Evolutionary conservation across 2,113 vertebrate species (phyloP).

Genomic region (Grallaria varia): DNA sequence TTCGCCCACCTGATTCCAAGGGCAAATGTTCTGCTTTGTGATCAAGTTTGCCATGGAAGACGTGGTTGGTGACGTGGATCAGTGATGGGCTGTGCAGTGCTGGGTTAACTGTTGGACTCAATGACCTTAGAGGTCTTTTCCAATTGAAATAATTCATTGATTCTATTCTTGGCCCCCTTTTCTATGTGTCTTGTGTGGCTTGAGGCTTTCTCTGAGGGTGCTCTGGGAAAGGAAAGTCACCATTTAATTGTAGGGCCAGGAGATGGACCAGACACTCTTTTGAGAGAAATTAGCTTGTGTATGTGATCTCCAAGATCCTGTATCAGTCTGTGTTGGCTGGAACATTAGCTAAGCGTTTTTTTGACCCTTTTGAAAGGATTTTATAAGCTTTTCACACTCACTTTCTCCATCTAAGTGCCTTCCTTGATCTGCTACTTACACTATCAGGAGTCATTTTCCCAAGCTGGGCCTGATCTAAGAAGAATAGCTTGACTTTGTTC

Average conservation of each 20-base stretch:
- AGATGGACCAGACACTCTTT: not conserved
- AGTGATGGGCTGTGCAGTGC: not conserved
- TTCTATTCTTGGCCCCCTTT: not conserved
- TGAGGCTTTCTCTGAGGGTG: not conserved
- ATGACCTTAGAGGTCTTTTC: not conserved
- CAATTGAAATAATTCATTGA: not conserved
- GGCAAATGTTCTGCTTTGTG: not conserved
- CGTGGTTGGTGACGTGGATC: not conserved
- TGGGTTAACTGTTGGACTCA: not conserved
- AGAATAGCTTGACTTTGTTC: slow-evolving; percentile 24
- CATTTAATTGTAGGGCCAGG: not conserved
- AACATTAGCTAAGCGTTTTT: not conserved
- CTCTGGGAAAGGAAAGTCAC: not conserved
- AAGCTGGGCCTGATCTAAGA: not conserved
- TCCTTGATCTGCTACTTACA: not conserved
- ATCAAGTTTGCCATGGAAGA: not conserved
- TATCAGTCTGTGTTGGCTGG: not conserved
- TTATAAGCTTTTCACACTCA: not conserved
- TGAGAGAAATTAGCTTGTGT: not conserved
- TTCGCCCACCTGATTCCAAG: not conserved
- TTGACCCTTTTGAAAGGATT: not conserved
- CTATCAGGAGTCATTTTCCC: not conserved
- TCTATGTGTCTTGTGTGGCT: not conserved
- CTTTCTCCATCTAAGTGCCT: not conserved
- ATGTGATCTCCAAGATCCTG: not conserved